A percentile compares a stretch with the other conserved stretches of the same genome.
These are phyloP conservation scores for Cyanistes caeruleus DNA, from an alignment of 2,113 vertebrate genomes.

Conservation along the genomic window DNA sequence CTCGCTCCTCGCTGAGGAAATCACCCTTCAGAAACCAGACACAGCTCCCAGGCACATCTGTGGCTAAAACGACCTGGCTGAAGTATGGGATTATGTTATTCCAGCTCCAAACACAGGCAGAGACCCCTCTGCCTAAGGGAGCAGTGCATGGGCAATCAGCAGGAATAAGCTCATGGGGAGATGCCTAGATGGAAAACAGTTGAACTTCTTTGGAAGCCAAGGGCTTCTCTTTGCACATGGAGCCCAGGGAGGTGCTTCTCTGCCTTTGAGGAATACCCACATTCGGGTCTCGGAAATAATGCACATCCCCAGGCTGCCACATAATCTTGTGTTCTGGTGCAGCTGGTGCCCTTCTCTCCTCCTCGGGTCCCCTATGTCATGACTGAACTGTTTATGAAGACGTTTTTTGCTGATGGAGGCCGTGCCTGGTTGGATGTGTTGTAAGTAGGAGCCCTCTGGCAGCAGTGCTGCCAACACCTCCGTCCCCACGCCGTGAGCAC, in stretches of 20 bases:
- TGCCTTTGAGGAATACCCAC: not conserved
- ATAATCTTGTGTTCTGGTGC: not conserved
- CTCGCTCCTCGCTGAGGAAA: not conserved
- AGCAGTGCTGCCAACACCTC: not conserved
- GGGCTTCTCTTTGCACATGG: not conserved
- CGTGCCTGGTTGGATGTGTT: not conserved
- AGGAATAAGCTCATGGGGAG: not conserved
- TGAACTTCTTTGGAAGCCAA: not conserved
- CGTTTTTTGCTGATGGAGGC: constrained; percentile 77
- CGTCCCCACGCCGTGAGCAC: accelerated
- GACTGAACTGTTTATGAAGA: constrained; percentile 60
- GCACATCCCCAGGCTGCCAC: not conserved
- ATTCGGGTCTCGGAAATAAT: not conserved
- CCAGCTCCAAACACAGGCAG: not conserved
- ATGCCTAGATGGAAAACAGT: not conserved
- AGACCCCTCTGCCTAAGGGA: accelerated
- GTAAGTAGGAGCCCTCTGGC: constrained; percentile 21
- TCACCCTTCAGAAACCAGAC: not conserved
- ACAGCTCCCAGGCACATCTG: not conserved
- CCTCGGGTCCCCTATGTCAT: constrained; percentile 47
- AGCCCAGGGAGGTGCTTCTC: not conserved
- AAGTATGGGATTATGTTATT: not conserved
- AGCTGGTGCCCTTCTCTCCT: constrained; percentile 86
- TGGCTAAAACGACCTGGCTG: not conserved
- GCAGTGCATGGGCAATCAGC: not conserved